Percentiles rank a stretch among this genome's conserved stretches.
Evolutionary conservation across 2,888 invertebrate species (phyloP).

Genomic region (Orchesella flavescens): DNA sequence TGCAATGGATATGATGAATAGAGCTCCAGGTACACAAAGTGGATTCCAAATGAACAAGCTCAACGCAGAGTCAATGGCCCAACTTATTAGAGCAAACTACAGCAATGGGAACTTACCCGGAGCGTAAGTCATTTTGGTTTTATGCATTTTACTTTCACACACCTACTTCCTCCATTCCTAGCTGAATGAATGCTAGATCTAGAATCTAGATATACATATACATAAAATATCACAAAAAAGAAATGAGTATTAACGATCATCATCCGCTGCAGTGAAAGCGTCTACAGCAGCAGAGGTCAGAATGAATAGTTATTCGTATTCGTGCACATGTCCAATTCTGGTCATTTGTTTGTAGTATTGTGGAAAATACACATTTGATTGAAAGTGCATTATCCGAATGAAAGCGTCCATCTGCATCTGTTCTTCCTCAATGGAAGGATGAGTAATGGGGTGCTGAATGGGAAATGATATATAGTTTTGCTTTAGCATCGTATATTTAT

Average conservation of each 20-base stretch:
- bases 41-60: slow-evolving; percentile 64
- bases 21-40: slow-evolving; percentile 57
- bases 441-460: slow-evolving; percentile 17
- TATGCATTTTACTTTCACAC: background rate
- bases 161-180: too few species aligned
- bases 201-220: too few species aligned
- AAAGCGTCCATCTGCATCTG: background rate
- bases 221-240: background rate
- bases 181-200: too few species aligned
- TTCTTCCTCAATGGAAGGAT: background rate
- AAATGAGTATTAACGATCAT: background rate
- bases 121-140: slow-evolving; percentile 54
- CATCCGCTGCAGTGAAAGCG: too few species aligned
- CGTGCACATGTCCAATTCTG: too few species aligned
- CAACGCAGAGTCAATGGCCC: slow-evolving; percentile 87
- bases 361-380: too few species aligned
- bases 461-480: slow-evolving; percentile 2
- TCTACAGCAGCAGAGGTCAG: too few species aligned
- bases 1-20: slow-evolving; percentile 79
- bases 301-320: too few species aligned
- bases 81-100: slow-evolving; percentile 87
- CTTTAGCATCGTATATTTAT: slow-evolving; percentile 6
- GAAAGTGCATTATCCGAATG: background rate
- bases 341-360: too few species aligned
- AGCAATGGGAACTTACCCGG: slow-evolving; percentile 73